Percentiles rank a stretch among this genome's conserved stretches.
These are phyloP conservation scores for Bhutanitis thaidina DNA, from an alignment of 2,888 invertebrate species.

Conservation along the genomic window DNA sequence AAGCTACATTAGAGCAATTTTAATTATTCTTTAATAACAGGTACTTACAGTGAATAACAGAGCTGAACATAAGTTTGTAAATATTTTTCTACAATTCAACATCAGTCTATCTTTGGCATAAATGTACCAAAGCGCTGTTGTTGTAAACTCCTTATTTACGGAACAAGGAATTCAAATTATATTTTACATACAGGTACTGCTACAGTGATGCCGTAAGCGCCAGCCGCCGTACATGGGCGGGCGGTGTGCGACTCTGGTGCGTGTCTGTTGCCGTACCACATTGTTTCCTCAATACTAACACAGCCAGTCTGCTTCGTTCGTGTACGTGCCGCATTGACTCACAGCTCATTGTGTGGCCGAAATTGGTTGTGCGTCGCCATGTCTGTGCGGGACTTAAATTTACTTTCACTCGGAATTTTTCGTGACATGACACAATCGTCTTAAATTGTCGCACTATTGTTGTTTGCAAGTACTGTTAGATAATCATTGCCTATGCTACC, in stretches of 20 bases:
- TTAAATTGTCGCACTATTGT: not conserved
- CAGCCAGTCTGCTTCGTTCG: slow-evolving; percentile 15
- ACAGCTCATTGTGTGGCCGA: slow-evolving; percentile 32
- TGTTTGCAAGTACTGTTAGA: not conserved
- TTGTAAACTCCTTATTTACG: slow-evolving; percentile 2
- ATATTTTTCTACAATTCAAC: too few species aligned
- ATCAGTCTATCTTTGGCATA: too few species aligned
- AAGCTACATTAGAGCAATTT: too few species aligned
- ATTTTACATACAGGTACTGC: slow-evolving; percentile 15
- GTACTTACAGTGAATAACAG: too few species aligned
- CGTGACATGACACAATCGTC: not conserved
- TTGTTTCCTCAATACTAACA: slow-evolving; percentile 38
- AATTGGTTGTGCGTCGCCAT: slow-evolving; percentile 22
- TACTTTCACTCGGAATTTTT: slow-evolving; percentile 9
- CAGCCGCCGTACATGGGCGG: slow-evolving; percentile 43
- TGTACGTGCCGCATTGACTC: slow-evolving; percentile 22
- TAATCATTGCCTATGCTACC: too few species aligned
- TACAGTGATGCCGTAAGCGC: slow-evolving; percentile 23
- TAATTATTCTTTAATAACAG: too few species aligned
- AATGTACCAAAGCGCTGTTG: slow-evolving; percentile 2
- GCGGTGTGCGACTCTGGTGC: slow-evolving; percentile 47
- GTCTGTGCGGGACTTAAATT: not conserved
- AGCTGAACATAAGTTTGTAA: not conserved
- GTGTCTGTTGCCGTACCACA: slow-evolving; percentile 39
- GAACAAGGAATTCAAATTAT: slow-evolving; percentile 17